Evolutionary conservation across 2,113 vertebrate genomes (phyloP), one percentile per base, ranked within the genome.

Genomic region (Felis chaus): DNA sequence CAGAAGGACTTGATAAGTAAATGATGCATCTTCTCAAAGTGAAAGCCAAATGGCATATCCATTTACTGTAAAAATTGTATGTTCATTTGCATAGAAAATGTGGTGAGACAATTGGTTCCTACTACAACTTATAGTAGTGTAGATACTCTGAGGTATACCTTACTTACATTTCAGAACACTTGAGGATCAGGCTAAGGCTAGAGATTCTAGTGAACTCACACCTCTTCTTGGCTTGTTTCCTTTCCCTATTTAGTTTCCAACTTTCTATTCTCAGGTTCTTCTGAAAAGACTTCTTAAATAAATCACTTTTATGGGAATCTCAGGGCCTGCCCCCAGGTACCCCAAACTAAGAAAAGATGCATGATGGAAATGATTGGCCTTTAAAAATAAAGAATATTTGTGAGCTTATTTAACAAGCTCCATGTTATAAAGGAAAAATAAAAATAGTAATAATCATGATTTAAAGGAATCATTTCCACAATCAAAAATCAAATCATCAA

Each of bases 401-500:
- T 14, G 89, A 88, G 7, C 3, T 76, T 53, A 82, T 41, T 61
- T 82, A 91, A 68, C 3, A 86, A 96, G 27, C 29, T 71, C n/a
- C 86, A 31, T 73, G 21, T 92, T 89, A 82, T 63, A 88, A 73
- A 25, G 25, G 18, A 76, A 74, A 94, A 84, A 68, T 23, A n/a
- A 68, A 80, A 83, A 74, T 79, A 16, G 3, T 91, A 91, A 84
- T 81, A 82, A 81, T 80, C 8, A 41, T 9, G 11, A 92, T 95
- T 95, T 57, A 82, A 57, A 27, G 0, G 11, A 94, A 69, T 86
- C 11, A 50, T 97, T 92, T 93, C 71, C 66, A 82, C 31, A 90
- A 71, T 96, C 16, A 85, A 94, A 94, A 96, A 95, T 65, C 80
- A 84, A 93, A 86, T 68, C 45, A 45, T 78, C 36, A 50, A 68